Base-by-base conservation (phyloP, 2,113 vertebrate genomes). In the Chlamydotis undulata region DNA sequence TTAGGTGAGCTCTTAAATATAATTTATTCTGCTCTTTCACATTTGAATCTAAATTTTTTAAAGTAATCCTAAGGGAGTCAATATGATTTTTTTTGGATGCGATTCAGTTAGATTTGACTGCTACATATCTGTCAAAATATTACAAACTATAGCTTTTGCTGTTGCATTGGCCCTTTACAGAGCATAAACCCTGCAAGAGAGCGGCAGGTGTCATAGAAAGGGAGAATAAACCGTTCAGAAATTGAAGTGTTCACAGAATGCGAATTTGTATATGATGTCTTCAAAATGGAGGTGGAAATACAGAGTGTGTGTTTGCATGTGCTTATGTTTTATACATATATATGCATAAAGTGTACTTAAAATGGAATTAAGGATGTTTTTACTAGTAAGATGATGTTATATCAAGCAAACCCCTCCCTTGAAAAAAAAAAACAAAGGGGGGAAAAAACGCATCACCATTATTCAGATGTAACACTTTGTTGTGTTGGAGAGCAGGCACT, bases 21-120 rank as follows among this genome's bases (percentile, higher is more conserved):
- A 57, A 90, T 70, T 93, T 83, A 89, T 89, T 89, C 65, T 87
- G 9, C 60, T 89, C 39, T 80, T 82, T 82, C 77, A 89, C 47
- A n/a, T 85, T 78, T 87, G 10, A 94, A 85, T 83, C 11, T 83
- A 57, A 31, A n/a, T 76, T 90, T 94, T 90, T 21, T 0, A 11
- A 96, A 84, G 68, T 77, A 37, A 83, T 85, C 50, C 19, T 83
- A 43, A 89, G 19, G 52, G 47, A 87, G 33, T 70, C 0, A 0
- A 71, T 76, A 47, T 22, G 33, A 61, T 26, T 47, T 82, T 89
- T 93, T 91, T 68, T 1, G 0, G 2, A 57, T 74, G 53, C 1
- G 28, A 43, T 82, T 94, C 55, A 74, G 37, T 35, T 85, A 41
- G 24, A 87, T 80, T 78, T 86, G 29, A 68, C 25, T 83, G 28